phyloP scores from a whole-genome alignment of 2,888 invertebrate species.

The Carterocephalus palaemon region DNA sequence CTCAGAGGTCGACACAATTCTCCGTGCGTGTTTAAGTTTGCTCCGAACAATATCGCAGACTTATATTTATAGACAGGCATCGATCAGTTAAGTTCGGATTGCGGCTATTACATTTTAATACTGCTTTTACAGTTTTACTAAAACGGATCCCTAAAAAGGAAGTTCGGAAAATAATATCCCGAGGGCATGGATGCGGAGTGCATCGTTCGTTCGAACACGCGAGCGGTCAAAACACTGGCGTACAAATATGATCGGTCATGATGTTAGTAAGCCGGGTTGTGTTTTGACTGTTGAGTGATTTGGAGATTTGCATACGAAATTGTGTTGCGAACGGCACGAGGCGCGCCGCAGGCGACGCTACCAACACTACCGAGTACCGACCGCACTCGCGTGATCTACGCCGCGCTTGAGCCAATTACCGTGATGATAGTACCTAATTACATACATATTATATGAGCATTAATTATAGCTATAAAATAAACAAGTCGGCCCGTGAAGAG shows the following conservation, averaged over 20 bases:
- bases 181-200: constrained; percentile 47
- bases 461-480: no score
- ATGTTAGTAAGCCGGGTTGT: constrained; percentile 36
- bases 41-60: no score
- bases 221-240: constrained; percentile 52
- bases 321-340: constrained; percentile 69
- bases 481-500: no score
- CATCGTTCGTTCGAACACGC: constrained; percentile 52
- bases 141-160: constrained; percentile 38
- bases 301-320: constrained; percentile 69
- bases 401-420: constrained; percentile 26
- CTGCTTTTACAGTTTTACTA: constrained; percentile 19
- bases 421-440: constrained; percentile 22
- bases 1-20: no score
- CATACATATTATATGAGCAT: no score
- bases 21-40: no score
- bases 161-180: constrained; percentile 42
- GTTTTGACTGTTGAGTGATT: constrained; percentile 48
- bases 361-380: constrained; percentile 47
- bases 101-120: constrained; percentile 17
- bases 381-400: constrained; percentile 36
- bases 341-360: constrained; percentile 64
- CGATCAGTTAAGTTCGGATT: neutral
- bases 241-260: constrained; percentile 43
- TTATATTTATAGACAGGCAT: no score